These are phyloP conservation scores for Choreutis nemorana DNA, from an alignment of 2,888 invertebrate genomes.

Conservation along the genomic window DNA sequence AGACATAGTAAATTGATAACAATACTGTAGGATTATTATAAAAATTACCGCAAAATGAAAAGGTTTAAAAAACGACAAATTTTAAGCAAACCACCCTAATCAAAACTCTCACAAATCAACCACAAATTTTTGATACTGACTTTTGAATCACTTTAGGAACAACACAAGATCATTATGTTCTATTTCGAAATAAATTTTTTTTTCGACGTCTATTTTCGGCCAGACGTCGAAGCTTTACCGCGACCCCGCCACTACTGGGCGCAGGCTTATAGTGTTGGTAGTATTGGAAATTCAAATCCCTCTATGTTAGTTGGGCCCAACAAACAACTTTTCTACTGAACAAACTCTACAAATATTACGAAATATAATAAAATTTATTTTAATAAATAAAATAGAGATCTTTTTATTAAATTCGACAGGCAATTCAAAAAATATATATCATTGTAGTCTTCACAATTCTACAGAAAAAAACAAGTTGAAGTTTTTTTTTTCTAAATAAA, in stretches of 20 bases:
- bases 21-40: too few species aligned
- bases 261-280: constrained; percentile 29
- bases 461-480: too few species aligned
- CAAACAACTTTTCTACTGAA: constrained; percentile 2
- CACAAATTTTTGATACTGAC: too few species aligned
- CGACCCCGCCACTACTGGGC: constrained; percentile 46
- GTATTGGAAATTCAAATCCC: constrained; percentile 32
- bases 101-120: constrained; percentile 17
- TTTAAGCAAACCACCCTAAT: constrained; percentile 31
- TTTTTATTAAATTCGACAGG: too few species aligned
- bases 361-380: constrained; percentile 2
- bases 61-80: too few species aligned
- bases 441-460: too few species aligned
- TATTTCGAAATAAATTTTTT: constrained; percentile 24
- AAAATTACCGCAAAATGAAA: too few species aligned
- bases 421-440: too few species aligned
- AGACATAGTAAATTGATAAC: too few species aligned
- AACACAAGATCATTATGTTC: constrained; percentile 38
- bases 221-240: constrained; percentile 45
- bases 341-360: constrained; percentile 4
- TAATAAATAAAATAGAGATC: constrained; percentile 9
- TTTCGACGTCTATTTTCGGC: constrained; percentile 23
- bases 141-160: constrained; percentile 11
- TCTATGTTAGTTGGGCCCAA: constrained; percentile 12
- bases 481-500: too few species aligned